Conservation (phyloP, 2,113 vertebrate species). For the Monopterus albus region DNA sequence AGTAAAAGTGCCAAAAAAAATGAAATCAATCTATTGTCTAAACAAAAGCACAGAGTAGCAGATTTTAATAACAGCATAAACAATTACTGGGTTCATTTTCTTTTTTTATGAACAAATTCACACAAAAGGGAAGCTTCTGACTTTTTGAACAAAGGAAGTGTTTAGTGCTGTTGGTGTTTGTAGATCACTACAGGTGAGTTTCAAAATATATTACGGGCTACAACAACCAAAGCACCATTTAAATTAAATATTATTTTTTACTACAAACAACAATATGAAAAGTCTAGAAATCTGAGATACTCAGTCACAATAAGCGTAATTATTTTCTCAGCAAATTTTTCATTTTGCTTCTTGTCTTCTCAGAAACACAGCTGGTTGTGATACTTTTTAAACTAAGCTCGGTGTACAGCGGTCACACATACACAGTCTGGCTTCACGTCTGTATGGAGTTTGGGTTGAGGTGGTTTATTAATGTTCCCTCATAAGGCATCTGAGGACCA, state of each 20-base stretch:
- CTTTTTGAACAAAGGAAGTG: neutral
- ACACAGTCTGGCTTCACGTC: neutral
- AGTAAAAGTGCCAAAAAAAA: neutral
- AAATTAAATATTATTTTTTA: too few relatives aligned
- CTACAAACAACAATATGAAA: neutral
- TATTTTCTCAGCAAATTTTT: neutral
- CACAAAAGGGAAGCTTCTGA: neutral
- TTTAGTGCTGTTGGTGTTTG: neutral
- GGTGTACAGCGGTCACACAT: slow-evolving; percentile 24
- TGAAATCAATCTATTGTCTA: neutral
- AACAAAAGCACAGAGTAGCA: neutral
- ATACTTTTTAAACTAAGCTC: neutral
- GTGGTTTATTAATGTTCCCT: slow-evolving; percentile 21
- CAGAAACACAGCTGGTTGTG: slow-evolving; percentile 8
- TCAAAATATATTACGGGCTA: too few relatives aligned
- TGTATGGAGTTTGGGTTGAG: neutral
- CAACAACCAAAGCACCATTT: too few relatives aligned
- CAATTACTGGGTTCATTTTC: neutral
- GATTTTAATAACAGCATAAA: too few relatives aligned
- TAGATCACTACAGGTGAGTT: neutral
- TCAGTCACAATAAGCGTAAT: neutral
- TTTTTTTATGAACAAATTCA: neutral
- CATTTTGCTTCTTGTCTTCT: slow-evolving; percentile 11
- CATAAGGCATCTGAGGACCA: slow-evolving; percentile 1
- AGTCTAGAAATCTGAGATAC: neutral